Evolutionary conservation across 2,797 vertebrate genomes (phyloP).

Genomic region (Remorina albescens): DNA sequence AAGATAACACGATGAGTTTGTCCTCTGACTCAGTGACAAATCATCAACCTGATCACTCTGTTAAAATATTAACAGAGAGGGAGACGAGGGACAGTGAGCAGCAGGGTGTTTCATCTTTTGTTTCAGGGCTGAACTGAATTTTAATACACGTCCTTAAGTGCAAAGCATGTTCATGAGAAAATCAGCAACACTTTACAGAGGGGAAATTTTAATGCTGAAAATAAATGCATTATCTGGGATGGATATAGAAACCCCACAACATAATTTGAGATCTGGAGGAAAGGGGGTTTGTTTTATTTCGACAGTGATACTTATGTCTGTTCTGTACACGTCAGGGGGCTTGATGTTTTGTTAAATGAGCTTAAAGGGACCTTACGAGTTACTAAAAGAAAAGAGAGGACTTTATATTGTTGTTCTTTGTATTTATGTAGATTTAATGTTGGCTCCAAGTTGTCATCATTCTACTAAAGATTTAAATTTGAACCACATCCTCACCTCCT

Average conservation of each 20-base stretch:
- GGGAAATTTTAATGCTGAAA: not conserved
- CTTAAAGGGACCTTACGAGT: not conserved
- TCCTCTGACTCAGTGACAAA: conserved; percentile 8
- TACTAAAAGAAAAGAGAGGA: too few relatives aligned
- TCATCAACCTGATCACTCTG: conserved; percentile 20
- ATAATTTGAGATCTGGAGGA: not conserved
- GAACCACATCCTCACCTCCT: not conserved
- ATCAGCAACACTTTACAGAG: not conserved
- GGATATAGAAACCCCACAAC: not conserved
- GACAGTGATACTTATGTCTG: not conserved
- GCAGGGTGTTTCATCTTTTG: not conserved
- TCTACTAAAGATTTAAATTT: not conserved
- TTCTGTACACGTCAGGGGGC: not conserved
- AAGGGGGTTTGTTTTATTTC: not conserved
- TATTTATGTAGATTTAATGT: too few relatives aligned
- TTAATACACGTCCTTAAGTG: not conserved
- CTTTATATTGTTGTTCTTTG: not conserved
- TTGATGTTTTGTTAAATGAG: not conserved
- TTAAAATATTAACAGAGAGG: conserved; percentile 28
- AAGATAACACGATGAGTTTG: conserved; percentile 18
- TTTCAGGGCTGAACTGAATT: not conserved
- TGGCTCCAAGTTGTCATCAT: too few relatives aligned
- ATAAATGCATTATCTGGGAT: not conserved
- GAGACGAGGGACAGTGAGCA: conserved; percentile 2
- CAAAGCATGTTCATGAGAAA: not conserved